phyloP scores from a whole-genome alignment of 92 coral and sea anemone genomes.

The Pocillopora grandis region DNA sequence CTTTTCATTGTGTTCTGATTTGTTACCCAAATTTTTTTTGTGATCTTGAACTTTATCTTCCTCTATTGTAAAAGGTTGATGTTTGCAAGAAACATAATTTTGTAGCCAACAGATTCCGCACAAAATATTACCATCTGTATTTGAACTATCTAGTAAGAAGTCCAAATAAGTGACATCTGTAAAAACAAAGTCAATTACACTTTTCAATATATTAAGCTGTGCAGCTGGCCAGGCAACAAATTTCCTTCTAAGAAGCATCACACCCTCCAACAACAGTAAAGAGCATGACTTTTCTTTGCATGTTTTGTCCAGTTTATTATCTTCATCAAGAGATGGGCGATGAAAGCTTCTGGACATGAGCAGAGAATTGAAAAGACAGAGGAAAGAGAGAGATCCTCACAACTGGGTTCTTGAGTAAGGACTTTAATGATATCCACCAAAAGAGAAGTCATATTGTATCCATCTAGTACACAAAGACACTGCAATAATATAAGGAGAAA shows the following conservation, averaged over 20 bases:
- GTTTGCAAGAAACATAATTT: not conserved
- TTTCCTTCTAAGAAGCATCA: slow-evolving; percentile 4
- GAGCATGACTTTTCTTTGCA: not conserved
- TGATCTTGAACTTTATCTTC: not conserved
- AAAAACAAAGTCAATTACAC: slow-evolving; percentile 10
- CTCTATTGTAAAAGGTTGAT: not conserved
- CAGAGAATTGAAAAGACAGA: slow-evolving; percentile 17
- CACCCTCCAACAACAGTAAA: slow-evolving; percentile 16
- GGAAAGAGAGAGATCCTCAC: slow-evolving; percentile 22
- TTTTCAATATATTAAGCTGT: slow-evolving; percentile 22
- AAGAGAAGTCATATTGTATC: not conserved
- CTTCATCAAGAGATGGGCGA: not conserved
- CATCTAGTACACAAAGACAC: slow-evolving; percentile 27
- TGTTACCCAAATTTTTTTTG: not conserved
- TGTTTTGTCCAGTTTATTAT: not conserved
- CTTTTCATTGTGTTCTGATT: not conserved
- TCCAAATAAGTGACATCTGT: slow-evolving; percentile 1
- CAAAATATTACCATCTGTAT: not conserved
- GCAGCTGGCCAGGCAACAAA: slow-evolving; percentile 15
- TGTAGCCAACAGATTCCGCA: not conserved
- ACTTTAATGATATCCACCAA: slow-evolving; percentile 18
- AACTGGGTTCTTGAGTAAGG: slow-evolving; percentile 25
- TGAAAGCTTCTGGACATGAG: slow-evolving; percentile 1
- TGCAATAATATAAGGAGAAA: not conserved
- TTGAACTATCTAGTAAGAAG: not conserved